Conservation (phyloP, 2,797 vertebrate species). For the Ispidina picta region DNA sequence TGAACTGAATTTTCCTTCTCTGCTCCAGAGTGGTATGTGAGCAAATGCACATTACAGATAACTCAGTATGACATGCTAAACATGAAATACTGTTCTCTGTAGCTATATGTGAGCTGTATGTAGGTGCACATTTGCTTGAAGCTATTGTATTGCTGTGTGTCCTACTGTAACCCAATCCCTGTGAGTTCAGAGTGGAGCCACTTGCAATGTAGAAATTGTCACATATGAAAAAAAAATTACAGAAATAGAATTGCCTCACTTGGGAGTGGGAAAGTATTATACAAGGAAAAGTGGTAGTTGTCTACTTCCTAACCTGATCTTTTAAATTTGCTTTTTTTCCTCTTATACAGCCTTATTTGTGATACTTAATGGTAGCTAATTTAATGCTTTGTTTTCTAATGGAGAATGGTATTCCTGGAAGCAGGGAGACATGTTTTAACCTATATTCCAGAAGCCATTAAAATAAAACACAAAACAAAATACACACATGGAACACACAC, state of each 20-base stretch:
- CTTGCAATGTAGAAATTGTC: not conserved
- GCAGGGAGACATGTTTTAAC: not conserved
- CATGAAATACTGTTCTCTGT: not conserved
- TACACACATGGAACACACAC: no score
- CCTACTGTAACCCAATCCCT: not conserved
- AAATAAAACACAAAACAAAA: not conserved
- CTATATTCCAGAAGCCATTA: not conserved
- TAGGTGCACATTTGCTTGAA: not conserved
- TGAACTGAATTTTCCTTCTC: not conserved
- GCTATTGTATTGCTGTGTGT: not conserved
- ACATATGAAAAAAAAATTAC: not conserved
- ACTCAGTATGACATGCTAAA: not conserved
- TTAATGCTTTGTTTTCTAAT: not conserved
- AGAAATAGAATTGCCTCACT: not conserved
- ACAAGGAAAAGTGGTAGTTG: not conserved
- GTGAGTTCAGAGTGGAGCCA: not conserved
- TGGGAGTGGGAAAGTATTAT: not conserved
- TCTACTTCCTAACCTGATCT: not conserved
- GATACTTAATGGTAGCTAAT: not conserved
- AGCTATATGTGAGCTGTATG: not conserved
- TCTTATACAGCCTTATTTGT: not conserved
- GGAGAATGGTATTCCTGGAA: conserved; percentile 1
- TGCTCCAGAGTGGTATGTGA: fast-evolving
- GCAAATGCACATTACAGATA: not conserved
- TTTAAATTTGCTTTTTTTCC: not conserved